Evolutionary conservation across 2,888 invertebrate species (phyloP), one percentile per base, ranked within the genome.

Genomic region (Pycnomerus fuliginosus): DNA sequence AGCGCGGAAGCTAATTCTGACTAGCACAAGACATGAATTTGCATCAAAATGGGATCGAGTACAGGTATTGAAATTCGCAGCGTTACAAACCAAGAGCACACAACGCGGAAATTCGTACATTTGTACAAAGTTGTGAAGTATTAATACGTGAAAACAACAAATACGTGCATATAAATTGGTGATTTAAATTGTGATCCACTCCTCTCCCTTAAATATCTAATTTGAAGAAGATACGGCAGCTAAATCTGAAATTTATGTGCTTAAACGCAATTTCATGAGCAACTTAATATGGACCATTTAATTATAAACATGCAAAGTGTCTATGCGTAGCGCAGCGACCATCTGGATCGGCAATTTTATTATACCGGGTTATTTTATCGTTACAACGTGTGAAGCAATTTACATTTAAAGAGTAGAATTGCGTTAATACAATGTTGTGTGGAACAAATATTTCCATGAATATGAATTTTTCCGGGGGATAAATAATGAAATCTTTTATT

Each of bases 311-410:
- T 20, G 25, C 16, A 24, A 33, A 44, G 17, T 40, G 25, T 33
- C 16, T 29, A 33, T 37, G 43, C 31, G 37, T 43, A 36, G 23
- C 33, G 20, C 28, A 34, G 35, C 31, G 42, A 30, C 38, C 46
- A 48, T 48, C 36, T 45, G 39, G 39, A 44, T 33, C 36, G 27
- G 30, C 29, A 48, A 45, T 45, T 51, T 51, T 51, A 48, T 48
- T 48, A 31, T 31, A 37, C 34, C 38, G 39, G 29, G 43, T 46
- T 46, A 48, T 48, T 50, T 50, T 45, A 48, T 37, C 34, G 36
- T 46, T 42, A 40, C 39, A 48, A 50, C 44, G 46, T 50, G 53
- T 47, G 48, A 51, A 42, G 36, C 32, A 41, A 44, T 47, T 51
- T 51, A 43, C 40, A 50, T 52, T 52, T 45, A 43, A 54, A 40